Percentiles rank a stretch among this genome's conserved stretches.
Conservation (phyloP, 2,113 vertebrate genomes). For the Furnarius figulus region DNA sequence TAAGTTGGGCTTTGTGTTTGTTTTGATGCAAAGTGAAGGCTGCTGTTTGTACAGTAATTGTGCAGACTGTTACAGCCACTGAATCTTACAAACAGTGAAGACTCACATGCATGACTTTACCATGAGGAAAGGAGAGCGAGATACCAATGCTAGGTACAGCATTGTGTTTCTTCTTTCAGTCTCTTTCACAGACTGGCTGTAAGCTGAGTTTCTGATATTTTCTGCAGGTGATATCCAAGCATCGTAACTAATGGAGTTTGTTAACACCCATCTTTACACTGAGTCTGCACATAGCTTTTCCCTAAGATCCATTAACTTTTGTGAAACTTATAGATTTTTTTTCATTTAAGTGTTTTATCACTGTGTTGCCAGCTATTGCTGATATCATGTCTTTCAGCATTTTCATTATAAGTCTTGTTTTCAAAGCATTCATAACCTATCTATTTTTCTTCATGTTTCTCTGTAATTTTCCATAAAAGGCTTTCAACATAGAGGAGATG, state of each 20-base stretch:
- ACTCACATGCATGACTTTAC: not conserved
- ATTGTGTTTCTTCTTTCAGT: constrained; percentile 16
- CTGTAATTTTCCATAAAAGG: constrained; percentile 52
- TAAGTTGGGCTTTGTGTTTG: not conserved
- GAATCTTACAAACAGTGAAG: not conserved
- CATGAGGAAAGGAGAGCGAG: not conserved
- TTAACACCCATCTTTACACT: constrained; percentile 53
- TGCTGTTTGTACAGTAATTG: not conserved
- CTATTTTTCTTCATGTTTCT: constrained; percentile 58
- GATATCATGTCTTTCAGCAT: constrained; percentile 64
- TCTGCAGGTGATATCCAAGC: constrained; percentile 39
- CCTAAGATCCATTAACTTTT: constrained; percentile 65
- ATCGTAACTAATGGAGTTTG: constrained; percentile 49
- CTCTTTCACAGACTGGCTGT: constrained; percentile 19
- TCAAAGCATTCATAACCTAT: constrained; percentile 68
- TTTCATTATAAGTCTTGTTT: constrained; percentile 74
- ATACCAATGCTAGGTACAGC: not conserved
- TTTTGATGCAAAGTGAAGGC: not conserved
- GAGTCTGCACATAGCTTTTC: constrained; percentile 47
- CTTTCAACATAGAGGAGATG: constrained; percentile 53
- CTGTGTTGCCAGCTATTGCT: constrained; percentile 50
- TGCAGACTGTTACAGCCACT: not conserved
- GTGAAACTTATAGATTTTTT: constrained; percentile 33
- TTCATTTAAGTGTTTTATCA: constrained; percentile 68
- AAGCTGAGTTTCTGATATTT: constrained; percentile 53